Percentiles rank a stretch among this genome's conserved stretches.
phyloP scores from a whole-genome alignment of 2,113 vertebrate species.

The Falcunculus frontatus region DNA sequence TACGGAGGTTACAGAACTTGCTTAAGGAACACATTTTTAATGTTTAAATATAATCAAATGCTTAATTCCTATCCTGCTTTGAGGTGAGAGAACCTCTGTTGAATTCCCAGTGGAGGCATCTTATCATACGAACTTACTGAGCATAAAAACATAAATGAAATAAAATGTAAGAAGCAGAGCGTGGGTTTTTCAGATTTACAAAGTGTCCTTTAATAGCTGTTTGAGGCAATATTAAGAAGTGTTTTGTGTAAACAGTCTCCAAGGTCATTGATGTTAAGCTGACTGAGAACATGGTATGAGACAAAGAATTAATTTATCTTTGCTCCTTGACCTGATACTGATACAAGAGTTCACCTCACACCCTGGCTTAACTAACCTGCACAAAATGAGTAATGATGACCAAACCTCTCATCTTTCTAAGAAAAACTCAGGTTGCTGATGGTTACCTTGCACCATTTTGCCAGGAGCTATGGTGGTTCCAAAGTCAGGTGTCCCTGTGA shows the following conservation, averaged over 20 bases:
- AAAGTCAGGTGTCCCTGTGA: background rate
- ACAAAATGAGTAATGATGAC: accelerated
- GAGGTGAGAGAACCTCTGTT: background rate
- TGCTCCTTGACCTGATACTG: background rate
- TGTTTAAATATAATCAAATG: background rate
- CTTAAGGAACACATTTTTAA: background rate
- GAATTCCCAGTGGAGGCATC: background rate
- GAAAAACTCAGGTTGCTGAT: background rate
- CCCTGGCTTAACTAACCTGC: background rate
- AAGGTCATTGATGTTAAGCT: conserved; percentile 47
- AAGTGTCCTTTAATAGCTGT: conserved; percentile 27
- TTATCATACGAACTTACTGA: background rate
- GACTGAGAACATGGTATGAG: background rate
- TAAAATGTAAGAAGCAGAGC: background rate
- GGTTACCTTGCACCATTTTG: background rate
- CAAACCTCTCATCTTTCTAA: background rate
- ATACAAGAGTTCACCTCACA: background rate
- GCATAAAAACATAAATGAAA: background rate
- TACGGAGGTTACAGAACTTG: background rate
- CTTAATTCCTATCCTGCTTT: background rate
- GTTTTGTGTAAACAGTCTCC: conserved; percentile 55
- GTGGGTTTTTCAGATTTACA: background rate
- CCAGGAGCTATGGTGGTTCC: background rate
- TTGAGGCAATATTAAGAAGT: conserved; percentile 45
- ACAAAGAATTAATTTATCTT: conserved; percentile 23